Percentiles rank a stretch among this genome's conserved stretches.
These are phyloP conservation scores for Dicrurus megarhynchus DNA, from an alignment of 2,113 vertebrate genomes.

Conservation along the genomic window DNA sequence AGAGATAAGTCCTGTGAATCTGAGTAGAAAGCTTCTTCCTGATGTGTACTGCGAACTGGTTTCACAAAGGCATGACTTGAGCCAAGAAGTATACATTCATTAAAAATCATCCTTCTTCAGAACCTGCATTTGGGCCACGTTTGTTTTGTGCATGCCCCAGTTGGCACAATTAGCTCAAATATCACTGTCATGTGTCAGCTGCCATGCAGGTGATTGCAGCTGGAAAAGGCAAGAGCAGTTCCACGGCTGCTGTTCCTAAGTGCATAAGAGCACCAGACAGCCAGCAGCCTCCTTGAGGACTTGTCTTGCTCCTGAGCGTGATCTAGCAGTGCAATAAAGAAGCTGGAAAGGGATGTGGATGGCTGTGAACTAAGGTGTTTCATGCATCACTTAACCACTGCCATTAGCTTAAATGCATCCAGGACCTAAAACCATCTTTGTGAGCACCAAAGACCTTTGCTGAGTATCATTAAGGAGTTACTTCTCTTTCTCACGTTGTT, in stretches of 20 bases:
- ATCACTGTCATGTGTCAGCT: background rate
- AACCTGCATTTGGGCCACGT: background rate
- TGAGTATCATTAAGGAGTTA: background rate
- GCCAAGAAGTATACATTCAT: background rate
- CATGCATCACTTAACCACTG: background rate
- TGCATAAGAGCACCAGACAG: background rate
- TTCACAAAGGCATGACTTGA: background rate
- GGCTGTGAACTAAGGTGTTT: background rate
- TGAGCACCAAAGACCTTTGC: background rate
- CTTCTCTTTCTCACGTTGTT: background rate
- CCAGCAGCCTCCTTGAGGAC: background rate
- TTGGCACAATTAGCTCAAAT: background rate
- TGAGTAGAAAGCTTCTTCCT: background rate
- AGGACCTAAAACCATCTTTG: background rate
- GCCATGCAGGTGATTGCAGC: background rate
- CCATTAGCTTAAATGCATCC: background rate
- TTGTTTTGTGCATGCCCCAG: background rate
- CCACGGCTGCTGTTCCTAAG: accelerated
- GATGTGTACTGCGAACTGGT: background rate
- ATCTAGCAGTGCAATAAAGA: background rate
- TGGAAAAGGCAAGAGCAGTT: background rate
- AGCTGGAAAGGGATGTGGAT: background rate
- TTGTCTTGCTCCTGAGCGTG: background rate
- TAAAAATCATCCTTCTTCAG: background rate
- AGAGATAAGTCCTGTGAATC: background rate